phyloP scores from a whole-genome alignment of 1,140 invertebrate genomes.

The Laupala kohalensis region DNA sequence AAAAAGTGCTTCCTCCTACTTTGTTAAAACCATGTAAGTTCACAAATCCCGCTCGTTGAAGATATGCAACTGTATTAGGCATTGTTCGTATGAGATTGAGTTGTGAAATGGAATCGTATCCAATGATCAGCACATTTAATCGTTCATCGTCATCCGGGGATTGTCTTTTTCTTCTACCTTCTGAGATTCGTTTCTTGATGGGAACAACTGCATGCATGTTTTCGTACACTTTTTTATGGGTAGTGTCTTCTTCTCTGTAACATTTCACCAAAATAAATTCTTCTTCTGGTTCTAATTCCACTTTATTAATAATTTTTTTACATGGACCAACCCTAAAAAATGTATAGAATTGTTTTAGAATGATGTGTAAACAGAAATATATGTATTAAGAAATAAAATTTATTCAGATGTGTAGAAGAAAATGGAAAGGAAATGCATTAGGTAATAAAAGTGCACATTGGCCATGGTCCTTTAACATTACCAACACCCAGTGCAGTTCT shows the following conservation, averaged over 20 bases:
- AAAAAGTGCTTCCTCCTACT: slow-evolving; percentile 66
- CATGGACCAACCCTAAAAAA: slow-evolving; percentile 23
- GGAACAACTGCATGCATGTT: slow-evolving; percentile 29
- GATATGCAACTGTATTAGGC: slow-evolving; percentile 51
- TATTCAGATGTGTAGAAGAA: too few species aligned
- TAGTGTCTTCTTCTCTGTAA: slow-evolving; percentile 22
- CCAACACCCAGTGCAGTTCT: too few species aligned
- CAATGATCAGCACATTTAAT: slow-evolving; percentile 56
- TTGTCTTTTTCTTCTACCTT: neutral
- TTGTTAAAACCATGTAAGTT: slow-evolving; percentile 48
- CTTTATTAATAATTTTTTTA: slow-evolving; percentile 27
- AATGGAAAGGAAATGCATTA: too few species aligned
- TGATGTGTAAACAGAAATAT: too few species aligned
- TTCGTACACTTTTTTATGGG: too few species aligned
- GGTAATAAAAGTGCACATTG: too few species aligned
- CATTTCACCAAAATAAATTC: slow-evolving; percentile 34
- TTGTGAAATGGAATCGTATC: slow-evolving; percentile 69
- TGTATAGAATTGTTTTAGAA: too few species aligned
- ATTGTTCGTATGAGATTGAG: slow-evolving; percentile 61
- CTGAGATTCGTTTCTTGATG: slow-evolving; percentile 10
- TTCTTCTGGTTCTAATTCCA: slow-evolving; percentile 24
- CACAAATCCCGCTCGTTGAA: slow-evolving; percentile 43
- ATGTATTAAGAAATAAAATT: too few species aligned
- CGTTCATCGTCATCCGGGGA: slow-evolving; percentile 20
- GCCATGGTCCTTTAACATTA: too few species aligned